Evolutionary conservation across 2,888 invertebrate genomes (phyloP).

Genomic region (Frankliniella fusca): DNA sequence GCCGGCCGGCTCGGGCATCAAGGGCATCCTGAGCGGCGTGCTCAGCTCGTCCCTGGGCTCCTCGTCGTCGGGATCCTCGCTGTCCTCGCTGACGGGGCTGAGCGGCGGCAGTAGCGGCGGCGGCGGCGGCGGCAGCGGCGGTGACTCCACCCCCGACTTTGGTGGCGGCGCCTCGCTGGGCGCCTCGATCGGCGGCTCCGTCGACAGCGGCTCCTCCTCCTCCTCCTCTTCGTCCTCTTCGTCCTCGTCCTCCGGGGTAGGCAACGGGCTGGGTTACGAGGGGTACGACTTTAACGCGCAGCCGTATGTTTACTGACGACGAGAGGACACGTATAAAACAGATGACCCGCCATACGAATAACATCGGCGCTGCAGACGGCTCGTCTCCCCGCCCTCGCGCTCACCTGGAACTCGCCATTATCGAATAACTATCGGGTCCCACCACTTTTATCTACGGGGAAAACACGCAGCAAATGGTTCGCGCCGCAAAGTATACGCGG

Average conservation of each 20-base stretch:
- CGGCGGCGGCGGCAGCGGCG: conserved; percentile 5
- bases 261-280: not conserved
- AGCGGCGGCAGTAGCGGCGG: conserved; percentile 3
- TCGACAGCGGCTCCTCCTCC: not conserved
- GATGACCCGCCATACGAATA: too few species aligned
- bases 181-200: not conserved
- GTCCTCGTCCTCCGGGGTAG: conserved; percentile 10
- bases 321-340: too few species aligned
- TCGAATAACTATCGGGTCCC: too few species aligned
- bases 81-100: not conserved
- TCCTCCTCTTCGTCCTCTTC: not conserved
- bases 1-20: conserved; percentile 9
- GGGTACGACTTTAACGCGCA: conserved; percentile 4
- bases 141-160: not conserved
- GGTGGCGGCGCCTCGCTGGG: not conserved
- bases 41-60: conserved; percentile 2
- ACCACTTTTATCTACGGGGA: too few species aligned
- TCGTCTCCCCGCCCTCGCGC: too few species aligned
- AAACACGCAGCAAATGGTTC: too few species aligned
- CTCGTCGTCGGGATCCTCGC: not conserved
- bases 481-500: too few species aligned
- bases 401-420: too few species aligned
- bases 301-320: not conserved
- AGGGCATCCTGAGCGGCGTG: not conserved
- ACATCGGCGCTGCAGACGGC: too few species aligned